phyloP scores from a whole-genome alignment of 92 coral and sea anemone genomes.

The Umimayanthus kanabou region DNA sequence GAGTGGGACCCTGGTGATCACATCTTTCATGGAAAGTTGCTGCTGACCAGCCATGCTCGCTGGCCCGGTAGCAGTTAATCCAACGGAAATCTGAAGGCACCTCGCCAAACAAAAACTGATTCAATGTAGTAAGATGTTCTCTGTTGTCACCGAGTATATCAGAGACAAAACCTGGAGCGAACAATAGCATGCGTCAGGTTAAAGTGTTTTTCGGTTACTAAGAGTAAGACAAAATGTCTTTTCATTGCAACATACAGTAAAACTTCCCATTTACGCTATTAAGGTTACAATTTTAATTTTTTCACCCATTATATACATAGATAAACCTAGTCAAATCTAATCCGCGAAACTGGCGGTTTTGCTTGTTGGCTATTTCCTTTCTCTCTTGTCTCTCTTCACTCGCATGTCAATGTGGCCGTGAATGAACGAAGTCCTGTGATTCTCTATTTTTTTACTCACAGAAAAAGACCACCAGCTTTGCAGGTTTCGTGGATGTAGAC shows the following conservation, averaged over 20 bases:
- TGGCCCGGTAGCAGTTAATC: slow-evolving; percentile 56
- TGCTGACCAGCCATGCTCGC: slow-evolving; percentile 59
- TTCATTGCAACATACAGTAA: neutral
- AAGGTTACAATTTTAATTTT: neutral
- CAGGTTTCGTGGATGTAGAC: too few species aligned
- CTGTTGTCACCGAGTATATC: slow-evolving; percentile 47
- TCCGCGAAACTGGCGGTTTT: too few species aligned
- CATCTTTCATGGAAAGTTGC: slow-evolving; percentile 45
- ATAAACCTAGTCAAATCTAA: too few species aligned
- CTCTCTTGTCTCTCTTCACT: too few species aligned
- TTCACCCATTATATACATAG: too few species aligned
- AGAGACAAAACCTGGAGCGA: slow-evolving; percentile 50
- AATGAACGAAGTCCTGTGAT: too few species aligned
- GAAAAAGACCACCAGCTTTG: too few species aligned
- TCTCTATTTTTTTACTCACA: too few species aligned
- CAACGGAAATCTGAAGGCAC: slow-evolving; percentile 48
- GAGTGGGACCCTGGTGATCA: slow-evolving; percentile 59
- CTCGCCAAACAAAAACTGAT: neutral
- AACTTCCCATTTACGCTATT: neutral
- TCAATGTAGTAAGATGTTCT: slow-evolving; percentile 19
- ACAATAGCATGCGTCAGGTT: neutral
- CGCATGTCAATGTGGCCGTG: too few species aligned
- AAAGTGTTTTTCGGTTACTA: neutral
- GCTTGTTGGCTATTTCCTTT: too few species aligned
- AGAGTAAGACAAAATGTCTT: neutral